A percentile compares a stretch with the other conserved stretches of the same genome.
These are phyloP conservation scores for Phalanger gymnotis DNA, from an alignment of 2,797 vertebrate genomes.

Conservation along the genomic window DNA sequence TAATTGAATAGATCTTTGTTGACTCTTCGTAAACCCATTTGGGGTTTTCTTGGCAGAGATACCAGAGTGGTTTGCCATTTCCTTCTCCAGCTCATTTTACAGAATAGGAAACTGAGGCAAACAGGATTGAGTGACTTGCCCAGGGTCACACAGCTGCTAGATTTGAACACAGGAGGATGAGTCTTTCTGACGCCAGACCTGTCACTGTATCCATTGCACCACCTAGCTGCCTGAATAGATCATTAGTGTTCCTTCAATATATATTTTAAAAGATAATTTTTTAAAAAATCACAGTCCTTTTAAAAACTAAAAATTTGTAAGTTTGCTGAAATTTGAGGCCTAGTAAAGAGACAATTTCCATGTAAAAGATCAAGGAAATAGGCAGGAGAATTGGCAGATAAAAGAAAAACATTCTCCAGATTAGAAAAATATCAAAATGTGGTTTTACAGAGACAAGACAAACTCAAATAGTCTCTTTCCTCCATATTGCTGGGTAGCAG, in stretches of 20 bases:
- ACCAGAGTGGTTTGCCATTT: neutral
- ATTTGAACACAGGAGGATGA: neutral
- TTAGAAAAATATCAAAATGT: neutral
- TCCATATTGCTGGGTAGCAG: neutral
- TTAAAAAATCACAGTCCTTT: neutral
- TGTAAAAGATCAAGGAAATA: neutral
- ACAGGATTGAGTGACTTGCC: neutral
- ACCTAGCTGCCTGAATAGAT: neutral
- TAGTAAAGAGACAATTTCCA: neutral
- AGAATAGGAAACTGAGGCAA: neutral
- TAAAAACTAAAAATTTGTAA: neutral
- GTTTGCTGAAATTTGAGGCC: neutral
- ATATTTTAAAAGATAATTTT: neutral
- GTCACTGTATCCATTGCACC: neutral
- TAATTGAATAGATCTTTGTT: neutral
- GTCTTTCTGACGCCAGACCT: neutral
- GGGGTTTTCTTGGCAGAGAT: neutral
- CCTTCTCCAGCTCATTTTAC: neutral
- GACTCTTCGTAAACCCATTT: neutral
- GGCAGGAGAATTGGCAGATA: neutral
- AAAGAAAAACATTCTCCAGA: neutral
- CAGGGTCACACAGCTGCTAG: neutral
- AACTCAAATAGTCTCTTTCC: neutral
- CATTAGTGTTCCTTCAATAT: neutral
- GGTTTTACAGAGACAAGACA: neutral